phyloP scores from a whole-genome alignment of 1,140 invertebrate genomes.

The Eumaeus atala region DNA sequence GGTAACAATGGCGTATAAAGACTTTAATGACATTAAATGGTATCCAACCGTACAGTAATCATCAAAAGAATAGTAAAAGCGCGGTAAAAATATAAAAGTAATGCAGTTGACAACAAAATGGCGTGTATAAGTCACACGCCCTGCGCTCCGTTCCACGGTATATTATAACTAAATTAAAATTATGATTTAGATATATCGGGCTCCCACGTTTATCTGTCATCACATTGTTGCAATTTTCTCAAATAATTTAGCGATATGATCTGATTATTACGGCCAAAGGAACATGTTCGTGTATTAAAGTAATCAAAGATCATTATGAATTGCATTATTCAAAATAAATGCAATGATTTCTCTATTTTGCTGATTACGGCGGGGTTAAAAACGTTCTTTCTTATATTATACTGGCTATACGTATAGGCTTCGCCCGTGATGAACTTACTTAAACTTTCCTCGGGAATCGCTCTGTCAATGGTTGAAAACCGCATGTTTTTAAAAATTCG shows the following conservation, averaged over 20 bases:
- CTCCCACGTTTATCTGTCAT: constrained; percentile 2
- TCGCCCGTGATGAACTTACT: too few species aligned
- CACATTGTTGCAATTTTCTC: constrained; percentile 3
- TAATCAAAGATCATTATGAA: too few species aligned
- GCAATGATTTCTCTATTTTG: too few species aligned
- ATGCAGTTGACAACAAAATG: not conserved
- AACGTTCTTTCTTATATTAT: too few species aligned
- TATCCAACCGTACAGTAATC: not conserved
- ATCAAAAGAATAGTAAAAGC: not conserved
- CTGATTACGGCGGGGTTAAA: too few species aligned
- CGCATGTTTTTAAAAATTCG: too few species aligned
- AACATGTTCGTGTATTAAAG: not conserved
- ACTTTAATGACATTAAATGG: constrained; percentile 5
- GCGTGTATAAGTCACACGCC: constrained; percentile 3
- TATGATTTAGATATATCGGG: not conserved
- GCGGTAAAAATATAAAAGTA: not conserved
- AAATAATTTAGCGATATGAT: constrained; percentile 11
- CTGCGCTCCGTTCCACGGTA: not conserved
- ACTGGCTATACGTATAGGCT: too few species aligned
- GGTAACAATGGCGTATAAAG: not conserved
- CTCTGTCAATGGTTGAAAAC: too few species aligned
- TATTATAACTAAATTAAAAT: constrained; percentile 11
- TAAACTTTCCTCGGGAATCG: too few species aligned
- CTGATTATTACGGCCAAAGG: not conserved
- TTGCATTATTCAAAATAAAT: too few species aligned